These are phyloP conservation scores for Cybosia mesomella DNA, from an alignment of 2,888 invertebrate genomes.

Conservation along the genomic window DNA sequence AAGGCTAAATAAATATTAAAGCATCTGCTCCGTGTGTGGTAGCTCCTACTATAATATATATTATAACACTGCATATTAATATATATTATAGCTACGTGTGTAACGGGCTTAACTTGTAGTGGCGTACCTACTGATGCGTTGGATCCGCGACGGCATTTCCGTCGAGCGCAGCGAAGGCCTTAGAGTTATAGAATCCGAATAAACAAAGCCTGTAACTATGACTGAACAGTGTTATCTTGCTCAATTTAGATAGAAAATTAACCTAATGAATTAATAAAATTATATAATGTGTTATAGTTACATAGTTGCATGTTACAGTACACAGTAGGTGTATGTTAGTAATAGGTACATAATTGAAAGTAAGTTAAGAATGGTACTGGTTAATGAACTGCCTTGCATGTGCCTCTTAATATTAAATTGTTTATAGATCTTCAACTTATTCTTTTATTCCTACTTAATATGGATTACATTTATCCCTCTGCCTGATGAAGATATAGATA, in stretches of 20 bases:
- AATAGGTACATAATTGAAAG: conserved; percentile 9
- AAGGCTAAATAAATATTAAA: no score
- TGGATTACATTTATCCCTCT: background rate
- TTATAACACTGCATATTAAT: no score
- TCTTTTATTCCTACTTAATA: conserved; percentile 8
- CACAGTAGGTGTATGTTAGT: conserved; percentile 15
- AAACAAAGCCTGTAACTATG: background rate
- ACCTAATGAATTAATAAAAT: conserved; percentile 30
- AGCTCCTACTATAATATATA: no score
- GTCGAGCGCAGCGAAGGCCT: background rate
- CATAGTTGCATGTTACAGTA: conserved; percentile 19
- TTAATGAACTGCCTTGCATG: conserved; percentile 46
- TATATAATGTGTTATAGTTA: conserved; percentile 34
- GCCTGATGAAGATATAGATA: background rate
- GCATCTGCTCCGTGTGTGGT: no score
- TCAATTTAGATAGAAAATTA: conserved; percentile 46
- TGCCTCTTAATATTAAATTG: conserved; percentile 48
- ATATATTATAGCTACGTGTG: no score
- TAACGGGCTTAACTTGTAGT: no score
- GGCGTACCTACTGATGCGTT: background rate
- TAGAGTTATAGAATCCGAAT: background rate
- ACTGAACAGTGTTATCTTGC: conserved; percentile 4
- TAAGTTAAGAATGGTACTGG: conserved; percentile 26
- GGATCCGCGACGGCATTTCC: background rate
- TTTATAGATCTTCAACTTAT: conserved; percentile 24